These are phyloP conservation scores for Phataginus tricuspis DNA, from an alignment of 2,797 vertebrate species.

Conservation along the genomic window DNA sequence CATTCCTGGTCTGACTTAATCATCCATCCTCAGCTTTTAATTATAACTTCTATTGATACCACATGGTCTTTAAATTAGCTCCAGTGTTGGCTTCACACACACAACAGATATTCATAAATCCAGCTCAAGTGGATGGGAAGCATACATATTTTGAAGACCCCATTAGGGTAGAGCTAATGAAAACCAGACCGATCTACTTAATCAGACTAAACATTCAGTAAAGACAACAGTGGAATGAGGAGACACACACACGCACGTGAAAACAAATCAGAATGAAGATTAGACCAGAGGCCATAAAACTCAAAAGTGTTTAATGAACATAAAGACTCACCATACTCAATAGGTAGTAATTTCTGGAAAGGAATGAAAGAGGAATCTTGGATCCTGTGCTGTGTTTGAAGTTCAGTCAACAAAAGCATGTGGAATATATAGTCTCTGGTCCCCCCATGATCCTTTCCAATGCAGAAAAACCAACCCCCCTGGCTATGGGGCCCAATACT, in stretches of 20 bases:
- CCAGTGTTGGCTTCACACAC: not conserved
- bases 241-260: no score
- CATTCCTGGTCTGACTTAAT: constrained; percentile 30
- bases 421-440: not conserved
- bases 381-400: not conserved
- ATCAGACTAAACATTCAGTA: not conserved
- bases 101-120: not conserved
- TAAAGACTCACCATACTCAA: not conserved
- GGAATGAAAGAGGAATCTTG: not conserved
- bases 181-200: not conserved
- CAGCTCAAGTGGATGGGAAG: not conserved
- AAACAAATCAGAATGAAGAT: not conserved
- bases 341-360: not conserved
- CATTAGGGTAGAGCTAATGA: not conserved
- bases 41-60: not conserved
- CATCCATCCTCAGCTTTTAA: not conserved
- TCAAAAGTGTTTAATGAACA: not conserved
- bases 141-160: not conserved
- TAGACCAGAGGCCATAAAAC: not conserved
- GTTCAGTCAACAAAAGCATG: not conserved
- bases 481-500: not conserved
- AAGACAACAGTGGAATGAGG: not conserved
- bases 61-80: constrained; percentile 34
- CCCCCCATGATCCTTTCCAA: not conserved
- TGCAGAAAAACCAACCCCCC: not conserved